Conservation (phyloP, 2,797 vertebrate species). For the Euphonia xanthogaster region DNA sequence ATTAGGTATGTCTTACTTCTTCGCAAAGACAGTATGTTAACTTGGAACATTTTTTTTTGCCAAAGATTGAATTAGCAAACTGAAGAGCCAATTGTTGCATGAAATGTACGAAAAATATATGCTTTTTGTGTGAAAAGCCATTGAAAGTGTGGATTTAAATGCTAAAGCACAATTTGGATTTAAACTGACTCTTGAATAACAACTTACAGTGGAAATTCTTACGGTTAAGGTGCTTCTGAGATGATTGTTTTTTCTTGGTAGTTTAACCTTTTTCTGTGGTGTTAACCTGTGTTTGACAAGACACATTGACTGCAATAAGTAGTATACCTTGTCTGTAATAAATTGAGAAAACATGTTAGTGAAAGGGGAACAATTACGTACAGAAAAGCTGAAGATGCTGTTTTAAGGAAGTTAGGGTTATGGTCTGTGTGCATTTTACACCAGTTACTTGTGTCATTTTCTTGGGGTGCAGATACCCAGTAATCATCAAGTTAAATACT, state of each 20-base stretch:
- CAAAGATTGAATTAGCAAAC: background rate
- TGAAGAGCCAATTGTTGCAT: background rate
- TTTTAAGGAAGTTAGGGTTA: background rate
- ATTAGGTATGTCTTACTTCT: conserved; percentile 82
- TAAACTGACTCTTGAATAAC: background rate
- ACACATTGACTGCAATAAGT: background rate
- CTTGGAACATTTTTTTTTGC: background rate
- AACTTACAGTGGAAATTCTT: background rate
- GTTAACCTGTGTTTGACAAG: background rate
- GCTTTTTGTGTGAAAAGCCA: background rate
- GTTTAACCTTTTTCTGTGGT: background rate
- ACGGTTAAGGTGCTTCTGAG: background rate
- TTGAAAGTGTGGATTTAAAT: background rate
- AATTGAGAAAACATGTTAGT: background rate
- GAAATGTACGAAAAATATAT: background rate
- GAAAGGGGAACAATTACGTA: background rate
- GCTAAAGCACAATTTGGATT: background rate
- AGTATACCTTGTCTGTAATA: background rate
- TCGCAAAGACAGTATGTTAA: background rate
- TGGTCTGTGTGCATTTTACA: background rate
- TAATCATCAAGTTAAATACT: background rate
- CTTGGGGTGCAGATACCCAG: rapidly evolving
- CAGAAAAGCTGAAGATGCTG: background rate
- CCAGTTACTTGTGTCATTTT: background rate
- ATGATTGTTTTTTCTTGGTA: background rate